Conservation (phyloP, 2,113 vertebrate species). For the Crypturellus undulatus region DNA sequence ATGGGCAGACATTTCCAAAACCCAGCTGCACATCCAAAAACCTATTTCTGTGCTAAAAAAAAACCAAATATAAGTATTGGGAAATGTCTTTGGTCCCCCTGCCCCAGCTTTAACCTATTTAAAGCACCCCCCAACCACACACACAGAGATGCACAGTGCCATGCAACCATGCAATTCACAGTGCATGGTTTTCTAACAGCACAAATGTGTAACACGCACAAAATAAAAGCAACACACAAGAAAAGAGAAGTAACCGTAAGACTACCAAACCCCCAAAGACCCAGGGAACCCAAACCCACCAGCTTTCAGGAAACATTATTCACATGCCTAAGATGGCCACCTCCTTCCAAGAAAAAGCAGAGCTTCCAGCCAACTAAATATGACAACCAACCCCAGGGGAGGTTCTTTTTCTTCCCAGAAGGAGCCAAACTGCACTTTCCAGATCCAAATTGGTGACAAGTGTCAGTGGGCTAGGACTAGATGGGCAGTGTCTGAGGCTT, state of each 20-base stretch:
- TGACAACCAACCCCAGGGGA: not conserved
- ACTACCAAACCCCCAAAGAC: not conserved
- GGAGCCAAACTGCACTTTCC: slow-evolving; percentile 42
- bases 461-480: not conserved
- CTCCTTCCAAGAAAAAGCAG: not conserved
- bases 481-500: not conserved
- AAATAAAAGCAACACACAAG: not conserved
- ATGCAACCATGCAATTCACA: too few relatives aligned
- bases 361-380: not conserved
- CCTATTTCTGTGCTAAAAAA: not conserved
- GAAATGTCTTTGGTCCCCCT: not conserved
- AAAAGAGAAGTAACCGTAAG: not conserved
- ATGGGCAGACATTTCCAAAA: not conserved
- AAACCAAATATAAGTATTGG: not conserved
- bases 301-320: not conserved
- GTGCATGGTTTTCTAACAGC: not conserved
- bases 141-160: not conserved
- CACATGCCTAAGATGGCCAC: not conserved
- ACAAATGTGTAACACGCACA: not conserved
- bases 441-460: slow-evolving; percentile 30
- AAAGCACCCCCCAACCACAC: not conserved
- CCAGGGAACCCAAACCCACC: not conserved
- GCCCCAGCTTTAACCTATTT: not conserved
- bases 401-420: not conserved
- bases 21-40: not conserved